Conservation (phyloP, 2,797 vertebrate species). For the Chlorospingus flavigularis region DNA sequence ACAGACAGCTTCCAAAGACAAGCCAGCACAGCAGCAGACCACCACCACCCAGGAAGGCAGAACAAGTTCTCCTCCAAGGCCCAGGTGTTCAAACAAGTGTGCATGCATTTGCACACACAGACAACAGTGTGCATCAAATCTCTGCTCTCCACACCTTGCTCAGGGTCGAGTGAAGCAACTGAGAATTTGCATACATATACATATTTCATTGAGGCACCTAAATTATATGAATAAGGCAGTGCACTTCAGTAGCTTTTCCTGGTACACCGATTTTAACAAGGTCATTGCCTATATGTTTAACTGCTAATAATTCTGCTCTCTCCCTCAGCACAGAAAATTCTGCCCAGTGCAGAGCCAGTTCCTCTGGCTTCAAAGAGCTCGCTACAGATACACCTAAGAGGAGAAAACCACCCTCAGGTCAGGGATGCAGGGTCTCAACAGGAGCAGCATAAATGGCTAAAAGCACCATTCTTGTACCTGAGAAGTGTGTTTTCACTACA, state of each 20-base stretch:
- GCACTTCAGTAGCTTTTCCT: neutral
- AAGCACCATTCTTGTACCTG: neutral
- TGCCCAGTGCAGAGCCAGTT: rapidly evolving
- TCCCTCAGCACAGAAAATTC: neutral
- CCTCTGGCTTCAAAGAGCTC: neutral
- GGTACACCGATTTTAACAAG: neutral
- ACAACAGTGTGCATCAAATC: rapidly evolving
- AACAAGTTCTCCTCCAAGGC: neutral
- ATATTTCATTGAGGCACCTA: neutral
- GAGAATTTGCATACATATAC: neutral
- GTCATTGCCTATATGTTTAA: neutral
- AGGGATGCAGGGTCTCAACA: neutral
- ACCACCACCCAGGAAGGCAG: neutral
- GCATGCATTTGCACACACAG: neutral
- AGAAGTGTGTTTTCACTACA: neutral
- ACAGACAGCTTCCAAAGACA: neutral
- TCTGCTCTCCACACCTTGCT: neutral
- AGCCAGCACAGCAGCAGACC: neutral
- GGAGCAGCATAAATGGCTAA: neutral
- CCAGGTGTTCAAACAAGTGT: neutral
- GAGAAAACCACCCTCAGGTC: neutral
- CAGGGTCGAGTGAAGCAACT: neutral
- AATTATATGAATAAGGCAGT: neutral
- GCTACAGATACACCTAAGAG: neutral
- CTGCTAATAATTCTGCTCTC: neutral